Conservation (phyloP, 2,888 invertebrate species). For the Platycheirus albimanus region DNA sequence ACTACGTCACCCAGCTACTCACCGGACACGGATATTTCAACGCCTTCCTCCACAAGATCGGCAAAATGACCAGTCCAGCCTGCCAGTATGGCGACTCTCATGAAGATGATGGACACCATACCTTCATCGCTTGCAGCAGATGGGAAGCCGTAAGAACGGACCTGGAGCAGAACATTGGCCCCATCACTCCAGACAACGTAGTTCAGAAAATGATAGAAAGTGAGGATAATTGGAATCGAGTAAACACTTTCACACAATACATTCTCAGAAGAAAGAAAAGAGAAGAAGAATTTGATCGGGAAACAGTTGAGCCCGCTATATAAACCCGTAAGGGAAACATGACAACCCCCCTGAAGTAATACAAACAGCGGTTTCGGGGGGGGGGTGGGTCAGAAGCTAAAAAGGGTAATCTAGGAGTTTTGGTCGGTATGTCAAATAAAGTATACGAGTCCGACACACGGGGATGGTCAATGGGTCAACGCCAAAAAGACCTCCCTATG, state of each 20-base stretch:
- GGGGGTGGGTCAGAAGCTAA: not conserved
- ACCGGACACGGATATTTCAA: slow-evolving; percentile 24
- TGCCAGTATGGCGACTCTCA: slow-evolving; percentile 7
- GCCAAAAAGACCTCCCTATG: not conserved
- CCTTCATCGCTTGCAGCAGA: not conserved
- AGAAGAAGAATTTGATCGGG: not conserved
- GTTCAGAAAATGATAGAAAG: not conserved
- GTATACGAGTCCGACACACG: not conserved
- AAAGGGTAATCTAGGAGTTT: not conserved
- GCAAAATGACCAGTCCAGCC: not conserved
- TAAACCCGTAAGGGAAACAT: not conserved
- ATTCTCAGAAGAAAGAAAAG: not conserved
- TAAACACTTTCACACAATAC: not conserved
- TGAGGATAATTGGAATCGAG: not conserved
- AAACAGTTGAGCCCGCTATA: not conserved
- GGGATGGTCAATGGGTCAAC: not conserved
- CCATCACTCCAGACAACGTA: not conserved
- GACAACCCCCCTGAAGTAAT: slow-evolving; percentile 1
- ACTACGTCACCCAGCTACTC: slow-evolving; percentile 14
- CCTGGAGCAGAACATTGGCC: not conserved
- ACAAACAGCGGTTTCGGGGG: not conserved
- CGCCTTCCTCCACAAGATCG: not conserved
- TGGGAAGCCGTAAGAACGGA: not conserved
- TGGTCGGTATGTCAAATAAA: not conserved
- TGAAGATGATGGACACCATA: not conserved